Evolutionary conservation across 2,888 invertebrate species (phyloP), one percentile per base, ranked within the genome.

Genomic region (Perithous albicinctus): DNA sequence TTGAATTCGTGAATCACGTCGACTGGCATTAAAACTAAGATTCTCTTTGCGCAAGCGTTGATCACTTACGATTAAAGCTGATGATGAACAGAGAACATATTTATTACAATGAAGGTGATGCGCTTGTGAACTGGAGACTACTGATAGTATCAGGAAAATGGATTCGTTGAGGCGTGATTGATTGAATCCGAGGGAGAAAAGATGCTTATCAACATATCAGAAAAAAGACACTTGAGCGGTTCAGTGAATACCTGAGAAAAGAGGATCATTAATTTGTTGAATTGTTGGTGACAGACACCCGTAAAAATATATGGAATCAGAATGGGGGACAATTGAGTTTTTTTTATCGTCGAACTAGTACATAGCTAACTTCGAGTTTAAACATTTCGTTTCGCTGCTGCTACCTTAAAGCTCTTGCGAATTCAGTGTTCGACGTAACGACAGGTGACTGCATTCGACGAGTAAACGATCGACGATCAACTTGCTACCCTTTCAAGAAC

Each of bases 251-350:
- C 78, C 75, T 83, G 75, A 70, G n/a, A n/a, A n/a, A 85, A 80
- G 83, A 84, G 78, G 81, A 59, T 80, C 72, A 83, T 72, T 64
- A 78, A 84, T 83, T 79, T 73, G 66, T 51, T 74, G 76, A 81
- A 86, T 86, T n/a, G n/a, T n/a, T 85, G 84, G 81, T 81, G 84
- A 83, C 85, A 85, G 82, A 87, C 82, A 80, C 73, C 84, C 83
- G 84, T 86, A 85, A 86, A 87, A 87, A 86, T 85, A 85, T 84
- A 67, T 32, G 72, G 29, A 75, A 66, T 59, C 54, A 35, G 46
- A 48, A 38, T 23, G 29, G 46, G 15, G 70, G 84, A 86, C 85
- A 86, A 88, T 86, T 86, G 85, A 82, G n/a, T n/a, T 82, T 84
- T 84, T 82, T 83, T 69, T 26, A 64, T 46, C 2, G 56, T 43